phyloP scores from a whole-genome alignment of 2,113 vertebrate genomes.

The Pseudorectes ferrugineus region DNA sequence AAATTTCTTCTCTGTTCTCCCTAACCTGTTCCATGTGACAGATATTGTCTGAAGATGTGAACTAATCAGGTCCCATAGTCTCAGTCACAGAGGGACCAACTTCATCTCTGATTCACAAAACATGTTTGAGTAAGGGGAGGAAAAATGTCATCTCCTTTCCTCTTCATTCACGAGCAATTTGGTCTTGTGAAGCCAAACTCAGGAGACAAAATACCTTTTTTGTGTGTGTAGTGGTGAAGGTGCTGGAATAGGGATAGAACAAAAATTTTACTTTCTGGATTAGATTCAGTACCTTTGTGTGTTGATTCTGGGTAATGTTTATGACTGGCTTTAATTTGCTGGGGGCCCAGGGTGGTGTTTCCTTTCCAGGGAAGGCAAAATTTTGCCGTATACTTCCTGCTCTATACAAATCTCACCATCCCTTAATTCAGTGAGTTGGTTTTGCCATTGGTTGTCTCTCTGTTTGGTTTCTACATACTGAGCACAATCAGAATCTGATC shows the following conservation, averaged over 20 bases:
- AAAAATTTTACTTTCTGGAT: background rate
- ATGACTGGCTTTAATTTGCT: background rate
- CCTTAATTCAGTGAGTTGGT: background rate
- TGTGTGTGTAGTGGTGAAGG: background rate
- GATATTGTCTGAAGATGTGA: background rate
- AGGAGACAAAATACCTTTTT: background rate
- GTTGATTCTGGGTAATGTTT: background rate
- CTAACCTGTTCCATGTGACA: background rate
- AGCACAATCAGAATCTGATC: background rate
- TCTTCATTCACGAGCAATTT: background rate
- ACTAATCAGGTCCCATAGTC: background rate
- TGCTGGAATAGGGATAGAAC: background rate
- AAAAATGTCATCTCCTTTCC: background rate
- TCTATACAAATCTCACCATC: background rate
- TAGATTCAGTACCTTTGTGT: background rate
- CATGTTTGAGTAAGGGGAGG: background rate
- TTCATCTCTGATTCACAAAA: background rate
- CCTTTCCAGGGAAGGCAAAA: background rate
- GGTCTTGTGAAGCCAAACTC: background rate
- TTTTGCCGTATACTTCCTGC: background rate
- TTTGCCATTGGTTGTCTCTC: background rate
- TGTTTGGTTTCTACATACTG: background rate
- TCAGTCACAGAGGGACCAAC: background rate
- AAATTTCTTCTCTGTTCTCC: background rate
- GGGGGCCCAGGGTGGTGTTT: background rate